A percentile compares a stretch with the other conserved stretches of the same genome.
These are phyloP conservation scores for Nudaria mundana DNA, from an alignment of 2,888 invertebrate species.

Conservation along the genomic window DNA sequence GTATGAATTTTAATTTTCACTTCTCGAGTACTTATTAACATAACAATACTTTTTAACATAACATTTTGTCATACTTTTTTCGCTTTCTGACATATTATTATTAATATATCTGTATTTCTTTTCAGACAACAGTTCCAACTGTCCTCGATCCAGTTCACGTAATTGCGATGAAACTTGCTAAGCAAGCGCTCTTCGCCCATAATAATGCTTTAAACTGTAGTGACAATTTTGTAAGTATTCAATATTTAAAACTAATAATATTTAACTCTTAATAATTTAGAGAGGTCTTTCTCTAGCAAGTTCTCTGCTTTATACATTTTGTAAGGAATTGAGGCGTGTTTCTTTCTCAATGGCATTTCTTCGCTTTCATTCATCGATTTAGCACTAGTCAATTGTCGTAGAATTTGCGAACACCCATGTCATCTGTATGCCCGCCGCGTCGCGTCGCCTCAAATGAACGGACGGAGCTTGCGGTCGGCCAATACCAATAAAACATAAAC, in stretches of 20 bases:
- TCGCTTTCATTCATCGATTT: slow-evolving; percentile 66
- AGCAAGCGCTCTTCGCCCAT: slow-evolving; percentile 38
- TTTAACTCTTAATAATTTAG: no score
- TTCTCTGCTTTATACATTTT: no score
- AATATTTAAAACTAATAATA: slow-evolving; percentile 20
- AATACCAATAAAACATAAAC: slow-evolving; percentile 69
- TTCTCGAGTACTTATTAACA: no score
- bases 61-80: no score
- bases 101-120: slow-evolving; percentile 24
- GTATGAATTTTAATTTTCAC: no score
- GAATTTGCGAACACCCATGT: slow-evolving; percentile 66
- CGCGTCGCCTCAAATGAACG: slow-evolving; percentile 77
- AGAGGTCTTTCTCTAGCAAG: no score
- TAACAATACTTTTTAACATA: no score
- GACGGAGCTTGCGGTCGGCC: slow-evolving; percentile 66
- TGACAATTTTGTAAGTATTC: slow-evolving; percentile 65
- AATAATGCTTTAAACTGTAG: slow-evolving; percentile 49
- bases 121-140: slow-evolving; percentile 49
- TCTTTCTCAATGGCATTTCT: slow-evolving; percentile 35
- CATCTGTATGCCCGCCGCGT: no score
- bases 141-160: slow-evolving; percentile 47
- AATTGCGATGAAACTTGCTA: slow-evolving; percentile 42
- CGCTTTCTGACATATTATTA: no score
- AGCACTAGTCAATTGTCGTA: slow-evolving; percentile 48
- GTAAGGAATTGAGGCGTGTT: slow-evolving; percentile 2